Evolutionary conservation across 2,113 vertebrate species (phyloP).

Genomic region (Melanerpes aurifrons): DNA sequence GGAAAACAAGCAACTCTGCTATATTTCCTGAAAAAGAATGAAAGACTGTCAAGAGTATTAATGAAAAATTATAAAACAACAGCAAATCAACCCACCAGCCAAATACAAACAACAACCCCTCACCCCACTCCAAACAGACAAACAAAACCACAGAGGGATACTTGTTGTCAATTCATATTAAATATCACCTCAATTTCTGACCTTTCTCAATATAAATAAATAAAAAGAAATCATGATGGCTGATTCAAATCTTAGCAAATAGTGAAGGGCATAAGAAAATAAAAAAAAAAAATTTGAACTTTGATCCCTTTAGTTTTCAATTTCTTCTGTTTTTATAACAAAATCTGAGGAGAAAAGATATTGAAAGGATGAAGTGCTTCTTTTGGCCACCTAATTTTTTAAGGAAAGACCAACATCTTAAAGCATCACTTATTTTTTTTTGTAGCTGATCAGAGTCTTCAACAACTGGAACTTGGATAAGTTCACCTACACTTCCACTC

Average conservation of each 20-base stretch:
- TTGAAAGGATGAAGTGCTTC: background rate
- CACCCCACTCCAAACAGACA: background rate
- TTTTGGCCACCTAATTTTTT: background rate
- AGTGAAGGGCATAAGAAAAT: background rate
- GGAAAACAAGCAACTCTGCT: background rate
- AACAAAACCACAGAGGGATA: background rate
- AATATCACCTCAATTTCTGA: background rate
- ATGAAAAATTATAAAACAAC: background rate
- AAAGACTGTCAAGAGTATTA: background rate
- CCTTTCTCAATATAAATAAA: background rate
- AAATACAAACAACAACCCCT: background rate
- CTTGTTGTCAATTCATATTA: background rate
- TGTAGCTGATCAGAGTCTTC: background rate
- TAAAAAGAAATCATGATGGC: background rate
- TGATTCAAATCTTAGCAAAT: background rate
- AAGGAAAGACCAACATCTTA: background rate
- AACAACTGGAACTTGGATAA: background rate
- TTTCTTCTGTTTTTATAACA: background rate
- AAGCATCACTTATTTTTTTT: background rate
- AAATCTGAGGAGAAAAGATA: background rate
- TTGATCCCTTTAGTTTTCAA: rapidly evolving
- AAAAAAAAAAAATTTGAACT: background rate
- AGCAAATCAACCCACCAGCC: background rate
- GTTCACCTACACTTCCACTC: background rate
- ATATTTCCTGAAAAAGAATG: background rate